Percentiles rank a stretch among this genome's conserved stretches.
These are phyloP conservation scores for Columba janthina DNA, from an alignment of 2,113 vertebrate genomes.

Conservation along the genomic window DNA sequence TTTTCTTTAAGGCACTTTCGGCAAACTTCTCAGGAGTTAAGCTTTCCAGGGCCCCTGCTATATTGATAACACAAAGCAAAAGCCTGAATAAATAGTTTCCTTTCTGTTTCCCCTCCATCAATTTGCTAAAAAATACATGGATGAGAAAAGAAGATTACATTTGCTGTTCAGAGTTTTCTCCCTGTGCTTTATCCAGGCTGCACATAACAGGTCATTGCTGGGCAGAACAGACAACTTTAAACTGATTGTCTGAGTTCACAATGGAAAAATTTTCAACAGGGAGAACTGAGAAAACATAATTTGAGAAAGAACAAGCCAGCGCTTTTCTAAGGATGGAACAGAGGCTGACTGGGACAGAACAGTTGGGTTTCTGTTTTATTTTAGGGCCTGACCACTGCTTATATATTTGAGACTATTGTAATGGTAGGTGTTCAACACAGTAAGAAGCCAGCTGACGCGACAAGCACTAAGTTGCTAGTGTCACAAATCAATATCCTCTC, in stretches of 20 bases:
- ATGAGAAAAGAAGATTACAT: background rate
- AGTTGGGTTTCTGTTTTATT: background rate
- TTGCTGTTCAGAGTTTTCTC: background rate
- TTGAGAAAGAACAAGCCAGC: background rate
- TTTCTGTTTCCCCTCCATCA: background rate
- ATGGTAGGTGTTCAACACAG: background rate
- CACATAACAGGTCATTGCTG: slow-evolving; percentile 21
- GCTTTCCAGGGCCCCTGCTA: background rate
- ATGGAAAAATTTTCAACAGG: slow-evolving; percentile 35
- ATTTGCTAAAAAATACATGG: background rate
- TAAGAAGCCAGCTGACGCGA: background rate
- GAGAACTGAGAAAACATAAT: slow-evolving; percentile 34
- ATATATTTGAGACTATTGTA: background rate
- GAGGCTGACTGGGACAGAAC: background rate
- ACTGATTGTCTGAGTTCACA: slow-evolving; percentile 38
- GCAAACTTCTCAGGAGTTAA: background rate
- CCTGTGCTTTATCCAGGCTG: background rate
- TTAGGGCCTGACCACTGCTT: background rate
- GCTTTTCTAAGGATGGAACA: background rate
- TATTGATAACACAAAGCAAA: background rate
- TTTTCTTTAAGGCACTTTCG: background rate
- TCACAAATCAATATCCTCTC: background rate
- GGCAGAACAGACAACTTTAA: slow-evolving; percentile 1
- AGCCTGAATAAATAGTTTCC: background rate
- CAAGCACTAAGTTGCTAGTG: background rate